A percentile compares a stretch with the other conserved stretches of the same genome.
phyloP scores from a whole-genome alignment of 2,888 invertebrate species.

The Erannis defoliaria region DNA sequence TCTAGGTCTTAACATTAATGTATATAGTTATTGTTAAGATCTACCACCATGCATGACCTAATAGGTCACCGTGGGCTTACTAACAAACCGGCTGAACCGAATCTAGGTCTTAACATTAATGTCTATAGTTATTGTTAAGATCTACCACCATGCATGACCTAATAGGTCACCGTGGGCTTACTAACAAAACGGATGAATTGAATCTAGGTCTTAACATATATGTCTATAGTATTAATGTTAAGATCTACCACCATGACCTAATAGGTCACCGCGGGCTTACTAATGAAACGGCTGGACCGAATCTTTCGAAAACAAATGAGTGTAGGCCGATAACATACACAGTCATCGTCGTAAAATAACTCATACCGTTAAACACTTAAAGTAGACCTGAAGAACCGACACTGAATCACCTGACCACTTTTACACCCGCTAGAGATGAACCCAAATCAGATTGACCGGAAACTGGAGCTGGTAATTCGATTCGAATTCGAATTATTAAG shows the following conservation, averaged over 20 bases:
- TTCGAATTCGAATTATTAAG: too few species aligned
- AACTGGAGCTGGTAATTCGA: not conserved
- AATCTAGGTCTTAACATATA: not conserved
- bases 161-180: too few species aligned
- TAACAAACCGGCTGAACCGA: too few species aligned
- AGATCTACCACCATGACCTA: not conserved
- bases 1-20: too few species aligned
- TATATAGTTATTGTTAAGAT: too few species aligned
- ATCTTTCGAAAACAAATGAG: constrained; percentile 35
- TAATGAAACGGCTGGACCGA: constrained; percentile 19
- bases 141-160: too few species aligned
- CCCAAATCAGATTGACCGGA: constrained; percentile 12
- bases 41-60: too few species aligned
- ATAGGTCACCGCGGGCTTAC: constrained; percentile 6
- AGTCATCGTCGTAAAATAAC: constrained; percentile 44
- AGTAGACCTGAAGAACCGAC: constrained; percentile 32
- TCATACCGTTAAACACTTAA: constrained; percentile 40
- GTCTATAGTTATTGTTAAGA: not conserved
- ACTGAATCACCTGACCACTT: constrained; percentile 40
- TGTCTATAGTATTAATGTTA: not conserved
- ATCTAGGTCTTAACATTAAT: not conserved
- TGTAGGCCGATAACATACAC: constrained; percentile 39
- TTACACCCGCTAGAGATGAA: constrained; percentile 11
- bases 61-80: too few species aligned
- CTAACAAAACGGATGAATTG: too few species aligned